These are phyloP conservation scores for Streblospio benedicti DNA, from an alignment of 1,140 invertebrate species.

Conservation along the genomic window DNA sequence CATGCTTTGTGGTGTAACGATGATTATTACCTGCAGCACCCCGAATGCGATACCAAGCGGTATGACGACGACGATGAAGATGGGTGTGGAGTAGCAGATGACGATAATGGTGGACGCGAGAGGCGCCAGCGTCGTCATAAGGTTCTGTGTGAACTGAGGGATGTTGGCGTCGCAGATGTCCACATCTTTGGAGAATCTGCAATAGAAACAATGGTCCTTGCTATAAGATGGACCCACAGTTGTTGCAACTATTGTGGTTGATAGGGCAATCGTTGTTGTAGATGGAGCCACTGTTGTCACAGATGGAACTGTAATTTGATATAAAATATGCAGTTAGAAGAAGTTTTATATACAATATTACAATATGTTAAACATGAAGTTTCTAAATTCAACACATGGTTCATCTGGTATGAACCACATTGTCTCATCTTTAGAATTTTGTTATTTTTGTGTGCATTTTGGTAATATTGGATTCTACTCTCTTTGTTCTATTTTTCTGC, in stretches of 20 bases:
- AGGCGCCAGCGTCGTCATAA: background rate
- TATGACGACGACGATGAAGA: constrained; percentile 8
- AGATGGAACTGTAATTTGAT: background rate
- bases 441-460: no score
- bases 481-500: no score
- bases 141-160: constrained; percentile 4
- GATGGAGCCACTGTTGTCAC: no score
- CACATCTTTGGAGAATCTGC: constrained; percentile 18
- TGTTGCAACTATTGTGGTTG: background rate
- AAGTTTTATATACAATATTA: background rate
- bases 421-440: no score
- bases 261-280: no score
- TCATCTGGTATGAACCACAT: no score
- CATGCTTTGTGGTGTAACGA: no score
- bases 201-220: background rate
- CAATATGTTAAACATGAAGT: no score
- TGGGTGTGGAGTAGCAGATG: constrained; percentile 16
- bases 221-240: background rate
- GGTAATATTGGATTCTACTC: no score
- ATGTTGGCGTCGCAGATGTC: constrained; percentile 14
- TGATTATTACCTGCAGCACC: constrained; percentile 12
- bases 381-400: no score
- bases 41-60: constrained; percentile 8
- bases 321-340: background rate
- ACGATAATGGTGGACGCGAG: constrained; percentile 12